phyloP scores from a whole-genome alignment of 1,140 invertebrate genomes.

The Tetragonula clypearis region DNA sequence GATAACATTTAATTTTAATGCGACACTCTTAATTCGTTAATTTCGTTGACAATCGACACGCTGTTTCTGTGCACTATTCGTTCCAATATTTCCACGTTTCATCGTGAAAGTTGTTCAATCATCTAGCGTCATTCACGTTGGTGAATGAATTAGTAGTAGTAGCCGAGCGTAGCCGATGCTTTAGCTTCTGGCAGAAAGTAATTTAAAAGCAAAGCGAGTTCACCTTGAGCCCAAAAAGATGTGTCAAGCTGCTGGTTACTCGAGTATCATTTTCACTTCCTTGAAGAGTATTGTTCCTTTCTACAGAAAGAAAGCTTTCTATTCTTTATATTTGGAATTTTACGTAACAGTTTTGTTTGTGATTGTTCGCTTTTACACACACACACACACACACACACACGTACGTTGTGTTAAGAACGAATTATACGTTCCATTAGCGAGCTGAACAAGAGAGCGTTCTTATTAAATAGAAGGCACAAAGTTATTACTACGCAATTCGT shows the following conservation, averaged over 20 bases:
- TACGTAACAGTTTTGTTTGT: neutral
- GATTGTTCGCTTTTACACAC: neutral
- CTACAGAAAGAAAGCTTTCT: too few relatives aligned
- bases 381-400: too few relatives aligned
- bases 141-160: slow-evolving; percentile 47
- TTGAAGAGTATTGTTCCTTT: neutral
- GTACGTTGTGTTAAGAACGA: too few relatives aligned
- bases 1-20: neutral
- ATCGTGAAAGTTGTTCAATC: slow-evolving; percentile 15
- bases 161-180: slow-evolving; percentile 22
- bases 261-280: neutral
- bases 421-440: neutral
- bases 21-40: neutral
- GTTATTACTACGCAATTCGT: neutral
- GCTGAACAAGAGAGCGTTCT: neutral
- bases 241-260: neutral
- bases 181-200: slow-evolving; percentile 26
- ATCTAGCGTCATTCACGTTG: neutral
- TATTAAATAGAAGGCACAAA: neutral
- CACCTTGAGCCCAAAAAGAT: slow-evolving; percentile 47
- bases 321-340: neutral
- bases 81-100: neutral
- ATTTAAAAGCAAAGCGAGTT: neutral
- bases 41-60: neutral
- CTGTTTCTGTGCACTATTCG: neutral